Base-by-base conservation (phyloP, 2,113 vertebrate genomes). In the Halichoerus grypus region DNA sequence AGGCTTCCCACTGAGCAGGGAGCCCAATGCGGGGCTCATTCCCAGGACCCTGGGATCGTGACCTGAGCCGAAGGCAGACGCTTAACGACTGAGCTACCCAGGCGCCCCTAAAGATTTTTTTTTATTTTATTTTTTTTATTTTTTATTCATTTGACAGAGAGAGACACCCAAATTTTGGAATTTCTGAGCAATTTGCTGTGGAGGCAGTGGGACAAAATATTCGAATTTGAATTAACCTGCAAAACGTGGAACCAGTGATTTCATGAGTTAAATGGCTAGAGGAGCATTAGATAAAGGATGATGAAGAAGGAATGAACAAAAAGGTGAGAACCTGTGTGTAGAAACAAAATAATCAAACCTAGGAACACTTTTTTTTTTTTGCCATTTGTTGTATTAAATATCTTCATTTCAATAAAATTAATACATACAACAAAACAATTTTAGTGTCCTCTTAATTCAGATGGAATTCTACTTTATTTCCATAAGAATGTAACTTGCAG, bases 291-390 rank as follows among this genome's bases (percentile, higher is more conserved):
- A 81, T 90, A 67, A 82, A 71, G 51, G 57, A 74, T 91, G 57
- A 61, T 59, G 77, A 80, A 26, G 42, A n/a, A 86, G 22, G 7
- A 42, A 24, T 72, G 21, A 76, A 76, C 71, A 63, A 91, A 51
- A 77, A 91, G 26, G 7, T 28, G 8, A 96, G 28, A 21, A 21
- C 57, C 19, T 86, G 33, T 92, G 36, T 79, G 14, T 94, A 65
- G 59, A 65, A 97, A 76, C n/a, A 86, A 86, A 80, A 46, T 95
- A 76, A 85, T 84, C 59, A 91, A 88, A 88, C 19, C 15, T n/a
- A 22, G 31, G 16, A 94, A 71, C 33, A 46, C 74, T 65, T 76
- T 67, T 55, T 46, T 42, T 42, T 46, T 21, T 88, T 14, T n/a
- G 53, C 24, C 4, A 67, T 88, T 97, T 95, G 42, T 49, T 77